phyloP scores from a whole-genome alignment of 2,888 invertebrate genomes.

The Vanessa cardui region DNA sequence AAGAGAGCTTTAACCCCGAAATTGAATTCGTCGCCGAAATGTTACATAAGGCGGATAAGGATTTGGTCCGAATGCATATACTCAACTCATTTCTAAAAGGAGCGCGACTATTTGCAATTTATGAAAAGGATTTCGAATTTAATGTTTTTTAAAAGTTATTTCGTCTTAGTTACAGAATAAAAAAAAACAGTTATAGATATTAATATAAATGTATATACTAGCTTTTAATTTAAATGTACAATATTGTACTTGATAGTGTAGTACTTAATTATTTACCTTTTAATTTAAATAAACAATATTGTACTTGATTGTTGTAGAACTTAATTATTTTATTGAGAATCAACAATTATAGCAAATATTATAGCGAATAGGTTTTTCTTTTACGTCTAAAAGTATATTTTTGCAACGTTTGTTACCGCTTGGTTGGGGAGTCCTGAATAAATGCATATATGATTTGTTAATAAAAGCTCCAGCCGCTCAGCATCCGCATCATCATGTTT shows the following conservation, averaged over 20 bases:
- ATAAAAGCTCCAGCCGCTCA: slow-evolving; percentile 57
- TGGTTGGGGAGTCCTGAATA: slow-evolving; percentile 63
- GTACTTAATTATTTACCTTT: neutral
- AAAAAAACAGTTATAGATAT: neutral
- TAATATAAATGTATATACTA: neutral
- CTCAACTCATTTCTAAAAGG: neutral
- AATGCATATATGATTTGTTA: slow-evolving; percentile 75
- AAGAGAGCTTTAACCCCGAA: slow-evolving; percentile 21
- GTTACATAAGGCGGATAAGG: slow-evolving; percentile 35
- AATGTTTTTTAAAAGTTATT: neutral
- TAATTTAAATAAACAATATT: too few species aligned
- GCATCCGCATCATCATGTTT: neutral
- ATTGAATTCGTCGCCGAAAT: slow-evolving; percentile 37
- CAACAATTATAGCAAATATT: neutral
- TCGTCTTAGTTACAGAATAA: neutral
- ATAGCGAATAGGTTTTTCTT: too few species aligned
- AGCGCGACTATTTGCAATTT: neutral
- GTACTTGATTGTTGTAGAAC: too few species aligned
- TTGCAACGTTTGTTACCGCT: neutral
- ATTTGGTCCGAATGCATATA: slow-evolving; percentile 11
- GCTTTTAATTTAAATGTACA: neutral
- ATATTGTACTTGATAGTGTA: too few species aligned
- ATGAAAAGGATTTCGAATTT: neutral
- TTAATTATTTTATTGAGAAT: neutral
- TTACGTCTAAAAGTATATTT: neutral